Evolutionary conservation across 2,888 invertebrate species (phyloP), one percentile per base, ranked within the genome.

Genomic region (Heteropelma amictum): DNA sequence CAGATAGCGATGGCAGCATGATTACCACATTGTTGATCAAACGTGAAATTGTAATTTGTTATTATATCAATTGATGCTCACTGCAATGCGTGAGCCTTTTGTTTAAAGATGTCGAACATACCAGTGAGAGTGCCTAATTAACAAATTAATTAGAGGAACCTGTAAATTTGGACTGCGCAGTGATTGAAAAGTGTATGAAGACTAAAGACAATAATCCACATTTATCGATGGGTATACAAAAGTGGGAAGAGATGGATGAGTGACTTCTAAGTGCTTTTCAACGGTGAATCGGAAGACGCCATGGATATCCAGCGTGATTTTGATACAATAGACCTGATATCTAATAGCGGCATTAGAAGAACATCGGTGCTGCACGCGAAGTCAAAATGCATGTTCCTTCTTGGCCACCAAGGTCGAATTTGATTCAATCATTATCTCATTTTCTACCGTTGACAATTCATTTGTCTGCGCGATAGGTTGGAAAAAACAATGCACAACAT

Each of bases 1-100:
- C 87, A 87, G 87, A 86, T 86, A 82, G 72, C 80, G 73, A 81
- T 81, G 77, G 79, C 84, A 79, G 81, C 82, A 84, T 85, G 83
- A 85, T 77, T 80, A 58, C 72, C 30, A 51, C 58, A 35, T 64
- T 58, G 14, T 38, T 23, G 68, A 58, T 63, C 38, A 38, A 23
- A 53, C 53, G 54, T 56, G 53, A 72, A 60, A 30, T 45, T 65
- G 54, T n/a, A 78, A 49, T 61, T 69, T 68, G 21, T 47, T 70
- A 42, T 70, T 67, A 26, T 76, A 47, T 58, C 71, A 64, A 42
- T 56, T 47, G 40, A 72, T 73, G 38, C 64, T 65, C 49, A 74
- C 58, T 64, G 51, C 23, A 67, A 28, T 63, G 68, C 63, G 30
- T 63, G 21, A 63, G 58, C 72, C 58, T 68, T n/a, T n/a, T 40